Evolutionary conservation across 2,888 invertebrate species (phyloP).

Genomic region (Limnephilus marmoratus): DNA sequence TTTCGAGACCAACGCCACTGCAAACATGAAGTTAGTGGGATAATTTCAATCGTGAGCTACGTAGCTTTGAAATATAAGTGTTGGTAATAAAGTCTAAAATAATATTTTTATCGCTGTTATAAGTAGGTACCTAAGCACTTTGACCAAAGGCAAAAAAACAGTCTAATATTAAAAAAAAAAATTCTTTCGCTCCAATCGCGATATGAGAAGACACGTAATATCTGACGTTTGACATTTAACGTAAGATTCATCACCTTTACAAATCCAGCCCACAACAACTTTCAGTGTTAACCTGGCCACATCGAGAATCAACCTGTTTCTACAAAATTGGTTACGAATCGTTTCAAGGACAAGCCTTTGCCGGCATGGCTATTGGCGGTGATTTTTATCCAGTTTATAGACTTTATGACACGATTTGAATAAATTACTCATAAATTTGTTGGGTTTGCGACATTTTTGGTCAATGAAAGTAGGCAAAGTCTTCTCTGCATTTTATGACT

Average conservation of each 20-base stretch:
- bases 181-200: background rate
- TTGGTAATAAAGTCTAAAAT: too few relatives aligned
- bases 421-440: background rate
- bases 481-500: background rate
- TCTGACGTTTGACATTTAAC: background rate
- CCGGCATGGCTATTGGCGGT: background rate
- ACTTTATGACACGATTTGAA: background rate
- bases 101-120: background rate
- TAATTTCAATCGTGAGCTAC: too few relatives aligned
- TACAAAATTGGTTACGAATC: background rate
- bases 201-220: background rate
- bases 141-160: background rate
- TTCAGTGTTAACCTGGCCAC: background rate
- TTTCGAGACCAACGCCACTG: too few relatives aligned
- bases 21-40: too few relatives aligned
- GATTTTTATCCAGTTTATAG: background rate
- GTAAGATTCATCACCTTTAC: background rate
- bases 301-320: conserved; percentile 19
- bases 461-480: background rate
- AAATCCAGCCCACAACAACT: background rate
- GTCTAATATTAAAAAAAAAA: background rate
- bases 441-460: background rate
- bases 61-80: too few relatives aligned
- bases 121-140: background rate
- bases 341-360: conserved; percentile 1